Conservation (phyloP, 2,797 vertebrate species). For the Vireo griseus region DNA sequence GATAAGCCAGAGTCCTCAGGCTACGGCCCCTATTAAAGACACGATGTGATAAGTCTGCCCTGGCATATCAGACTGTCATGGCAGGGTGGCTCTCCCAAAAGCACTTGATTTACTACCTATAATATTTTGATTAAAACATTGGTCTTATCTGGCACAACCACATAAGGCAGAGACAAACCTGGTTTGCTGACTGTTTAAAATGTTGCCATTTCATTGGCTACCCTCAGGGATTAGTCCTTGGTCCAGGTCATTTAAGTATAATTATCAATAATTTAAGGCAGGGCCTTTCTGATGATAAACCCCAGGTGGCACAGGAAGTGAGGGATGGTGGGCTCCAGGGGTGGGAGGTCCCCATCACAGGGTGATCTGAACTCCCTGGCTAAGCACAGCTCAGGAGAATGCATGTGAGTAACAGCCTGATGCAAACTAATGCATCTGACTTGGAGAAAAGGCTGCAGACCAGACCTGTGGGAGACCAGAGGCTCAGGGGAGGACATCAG, state of each 20-base stretch:
- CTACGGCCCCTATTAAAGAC: background rate
- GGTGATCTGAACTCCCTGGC: background rate
- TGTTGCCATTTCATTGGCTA: background rate
- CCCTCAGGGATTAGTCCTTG: background rate
- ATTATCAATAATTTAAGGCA: background rate
- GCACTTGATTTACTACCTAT: background rate
- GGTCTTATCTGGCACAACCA: background rate
- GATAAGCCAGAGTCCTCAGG: background rate
- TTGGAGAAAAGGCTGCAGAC: background rate
- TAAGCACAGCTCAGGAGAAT: background rate
- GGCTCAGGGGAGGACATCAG: background rate
- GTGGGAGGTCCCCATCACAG: background rate
- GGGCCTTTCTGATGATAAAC: background rate
- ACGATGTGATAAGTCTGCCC: background rate
- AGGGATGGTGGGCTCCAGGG: accelerated
- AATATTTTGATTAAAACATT: constrained; percentile 34
- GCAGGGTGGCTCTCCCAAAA: background rate
- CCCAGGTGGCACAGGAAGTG: accelerated
- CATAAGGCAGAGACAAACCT: background rate
- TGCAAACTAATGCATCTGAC: background rate
- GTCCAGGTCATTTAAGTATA: background rate
- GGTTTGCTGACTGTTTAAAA: background rate
- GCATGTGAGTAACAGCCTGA: accelerated
- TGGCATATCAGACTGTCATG: background rate
- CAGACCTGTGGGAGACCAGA: background rate